Evolutionary conservation across 1,140 invertebrate species (phyloP).

Genomic region (Hyles euphorbiae): DNA sequence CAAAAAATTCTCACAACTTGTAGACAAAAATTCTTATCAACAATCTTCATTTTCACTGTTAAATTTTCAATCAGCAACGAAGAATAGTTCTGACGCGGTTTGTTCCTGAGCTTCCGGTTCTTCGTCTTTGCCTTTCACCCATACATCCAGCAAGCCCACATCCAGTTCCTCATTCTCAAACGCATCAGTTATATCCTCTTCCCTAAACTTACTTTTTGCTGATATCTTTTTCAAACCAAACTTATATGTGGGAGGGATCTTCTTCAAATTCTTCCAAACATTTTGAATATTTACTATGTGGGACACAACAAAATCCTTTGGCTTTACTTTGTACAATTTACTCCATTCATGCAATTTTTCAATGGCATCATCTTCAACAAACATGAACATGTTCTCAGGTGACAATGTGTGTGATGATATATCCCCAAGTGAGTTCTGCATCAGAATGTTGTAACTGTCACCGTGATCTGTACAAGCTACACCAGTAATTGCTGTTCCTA

Average conservation of each 20-base stretch:
- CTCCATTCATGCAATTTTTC: conserved; percentile 50
- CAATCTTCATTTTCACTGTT: too few species aligned
- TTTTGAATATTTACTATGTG: conserved; percentile 37
- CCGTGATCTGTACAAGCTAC: conserved; percentile 33
- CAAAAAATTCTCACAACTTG: too few species aligned
- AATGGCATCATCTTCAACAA: conserved; percentile 43
- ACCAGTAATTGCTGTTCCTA: conserved; percentile 43
- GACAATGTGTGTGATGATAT: conserved; percentile 51
- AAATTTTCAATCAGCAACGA: not conserved
- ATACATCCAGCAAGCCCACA: conserved; percentile 43
- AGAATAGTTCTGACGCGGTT: conserved; percentile 3
- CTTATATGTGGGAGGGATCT: conserved; percentile 37
- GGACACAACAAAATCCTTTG: conserved; percentile 42
- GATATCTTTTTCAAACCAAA: conserved; percentile 18
- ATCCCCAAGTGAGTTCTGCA: conserved; percentile 59
- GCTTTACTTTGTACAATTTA: conserved; percentile 27
- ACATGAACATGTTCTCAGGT: conserved; percentile 44
- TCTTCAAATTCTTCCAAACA: conserved; percentile 45
- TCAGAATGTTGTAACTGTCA: conserved; percentile 47
- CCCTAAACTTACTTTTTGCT: conserved; percentile 29
- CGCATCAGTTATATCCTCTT: conserved; percentile 39
- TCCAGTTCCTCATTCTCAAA: conserved; percentile 56
- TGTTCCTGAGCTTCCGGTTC: conserved; percentile 2
- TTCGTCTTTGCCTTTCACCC: conserved; percentile 28
- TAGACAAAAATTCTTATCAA: too few species aligned